Conservation (phyloP, 2,888 invertebrate species). For the Augochlorella aurata region DNA sequence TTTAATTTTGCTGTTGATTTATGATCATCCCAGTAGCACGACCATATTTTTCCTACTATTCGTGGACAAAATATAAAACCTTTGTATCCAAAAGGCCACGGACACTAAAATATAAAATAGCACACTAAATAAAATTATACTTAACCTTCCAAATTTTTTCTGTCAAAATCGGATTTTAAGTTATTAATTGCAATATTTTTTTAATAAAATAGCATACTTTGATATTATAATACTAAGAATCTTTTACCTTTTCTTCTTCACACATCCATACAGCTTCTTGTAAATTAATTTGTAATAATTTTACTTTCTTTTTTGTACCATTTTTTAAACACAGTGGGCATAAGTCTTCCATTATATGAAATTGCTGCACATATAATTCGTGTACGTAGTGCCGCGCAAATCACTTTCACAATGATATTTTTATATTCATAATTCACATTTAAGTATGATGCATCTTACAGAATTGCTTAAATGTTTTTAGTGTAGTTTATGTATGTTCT, state of each 20-base stretch:
- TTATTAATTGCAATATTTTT: background rate
- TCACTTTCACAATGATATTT: background rate
- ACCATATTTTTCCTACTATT: conserved; percentile 53
- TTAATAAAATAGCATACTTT: background rate
- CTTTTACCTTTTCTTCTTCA: conserved; percentile 68
- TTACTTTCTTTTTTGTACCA: conserved; percentile 69
- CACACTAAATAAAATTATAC: background rate
- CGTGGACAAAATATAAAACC: conserved; percentile 53
- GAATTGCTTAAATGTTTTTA: no score
- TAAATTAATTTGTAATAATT: conserved; percentile 73
- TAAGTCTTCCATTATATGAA: conserved; percentile 70
- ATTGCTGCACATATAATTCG: background rate
- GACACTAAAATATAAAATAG: conserved; percentile 60
- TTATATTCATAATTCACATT: background rate
- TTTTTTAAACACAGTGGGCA: conserved; percentile 75
- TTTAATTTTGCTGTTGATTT: conserved; percentile 25
- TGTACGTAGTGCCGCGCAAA: background rate
- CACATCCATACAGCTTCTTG: conserved; percentile 75
- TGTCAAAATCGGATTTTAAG: background rate
- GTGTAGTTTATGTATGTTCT: no score
- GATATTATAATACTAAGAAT: background rate
- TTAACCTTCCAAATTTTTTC: background rate
- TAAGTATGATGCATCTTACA: background rate
- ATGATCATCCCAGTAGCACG: conserved; percentile 62
- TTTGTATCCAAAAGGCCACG: conserved; percentile 68